These are phyloP conservation scores for Lepidurus packardi DNA, from an alignment of 1,140 invertebrate genomes.

Conservation along the genomic window DNA sequence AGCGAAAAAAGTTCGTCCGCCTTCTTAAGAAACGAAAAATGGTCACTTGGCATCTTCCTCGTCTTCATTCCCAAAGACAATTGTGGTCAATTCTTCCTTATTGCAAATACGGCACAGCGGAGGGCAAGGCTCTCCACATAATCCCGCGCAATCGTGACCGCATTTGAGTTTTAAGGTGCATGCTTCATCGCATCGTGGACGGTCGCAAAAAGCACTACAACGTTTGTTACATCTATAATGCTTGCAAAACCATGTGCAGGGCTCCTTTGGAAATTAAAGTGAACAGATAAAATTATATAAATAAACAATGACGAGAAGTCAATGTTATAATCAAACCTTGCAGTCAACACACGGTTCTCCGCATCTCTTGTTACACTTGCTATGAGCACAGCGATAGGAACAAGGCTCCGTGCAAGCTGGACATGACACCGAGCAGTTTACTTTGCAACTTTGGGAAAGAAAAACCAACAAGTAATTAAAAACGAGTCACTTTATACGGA, in stretches of 20 bases:
- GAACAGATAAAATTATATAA: background rate
- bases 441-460: constrained; percentile 46
- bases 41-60: constrained; percentile 51
- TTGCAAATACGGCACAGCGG: constrained; percentile 45
- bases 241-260: constrained; percentile 45
- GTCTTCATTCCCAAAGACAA: constrained; percentile 54
- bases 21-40: constrained; percentile 32
- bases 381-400: constrained; percentile 51
- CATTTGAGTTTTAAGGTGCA: constrained; percentile 50
- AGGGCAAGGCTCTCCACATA: constrained; percentile 61
- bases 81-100: constrained; percentile 49
- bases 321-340: constrained; percentile 45
- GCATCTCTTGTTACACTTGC: constrained; percentile 40
- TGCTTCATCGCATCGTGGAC: constrained; percentile 49
- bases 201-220: constrained; percentile 52
- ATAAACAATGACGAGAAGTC: background rate
- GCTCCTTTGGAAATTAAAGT: constrained; percentile 36
- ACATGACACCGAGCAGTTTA: constrained; percentile 54
- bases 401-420: constrained; percentile 57
- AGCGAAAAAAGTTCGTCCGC: constrained; percentile 25
- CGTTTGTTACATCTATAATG: constrained; percentile 53
- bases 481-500: constrained; percentile 4
- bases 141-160: constrained; percentile 57
- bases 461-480: background rate
- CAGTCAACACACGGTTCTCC: constrained; percentile 51